Base-by-base conservation (phyloP, 2,797 vertebrate genomes). In the Halcyon smyrnensis region DNA sequence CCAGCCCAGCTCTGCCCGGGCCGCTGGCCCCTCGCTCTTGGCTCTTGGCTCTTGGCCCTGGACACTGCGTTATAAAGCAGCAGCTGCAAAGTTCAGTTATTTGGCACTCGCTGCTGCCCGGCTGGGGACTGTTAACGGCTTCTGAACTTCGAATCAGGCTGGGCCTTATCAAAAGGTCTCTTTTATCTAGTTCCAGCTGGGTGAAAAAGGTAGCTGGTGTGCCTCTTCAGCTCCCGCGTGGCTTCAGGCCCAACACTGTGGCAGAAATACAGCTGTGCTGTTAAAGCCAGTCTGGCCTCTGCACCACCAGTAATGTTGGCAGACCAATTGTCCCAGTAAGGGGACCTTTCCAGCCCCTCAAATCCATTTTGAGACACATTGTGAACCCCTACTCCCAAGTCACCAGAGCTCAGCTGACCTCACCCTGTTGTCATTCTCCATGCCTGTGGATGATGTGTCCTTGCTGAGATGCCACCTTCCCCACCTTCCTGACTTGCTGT, bases 231-330 rank as follows among this genome's bases (percentile, higher is more conserved):
- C 36, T 24, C 54, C 36, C 5, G 12, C 1, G 2, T 3, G 11
- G 17, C 18, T 20, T 25, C 9, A 3, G 43, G 25, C 25, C 2
- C 2, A 41, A 23, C 2, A 0, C 39, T 41, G 11, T 2, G 0
- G 39, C 3, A 36, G 19, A 13, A 12, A 6, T 10, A 5, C 0
- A 0, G 24, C 34, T 30, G 30, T 34, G 17, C 24, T n/a, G 19
- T 8, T 46, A 50, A n/a, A 8, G 27, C 36, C 15, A 1, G n/a
- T 39, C 74, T 6, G 32, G 39, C 4, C 15, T 46, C 60, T 74
- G 56, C 73, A 69, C 11, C 65, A 11, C 0, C 4, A 13, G 14
- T 25, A 32, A 6, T 20, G 56, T 39, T 1, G 1, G 20, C 27
- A 20, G 64, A 15, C 6, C 3, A 2, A 6, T 27, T 43, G 34